Evolutionary conservation across 2,113 vertebrate species (phyloP), one percentile per base, ranked within the genome.

Genomic region (Bagarius yarrelli): DNA sequence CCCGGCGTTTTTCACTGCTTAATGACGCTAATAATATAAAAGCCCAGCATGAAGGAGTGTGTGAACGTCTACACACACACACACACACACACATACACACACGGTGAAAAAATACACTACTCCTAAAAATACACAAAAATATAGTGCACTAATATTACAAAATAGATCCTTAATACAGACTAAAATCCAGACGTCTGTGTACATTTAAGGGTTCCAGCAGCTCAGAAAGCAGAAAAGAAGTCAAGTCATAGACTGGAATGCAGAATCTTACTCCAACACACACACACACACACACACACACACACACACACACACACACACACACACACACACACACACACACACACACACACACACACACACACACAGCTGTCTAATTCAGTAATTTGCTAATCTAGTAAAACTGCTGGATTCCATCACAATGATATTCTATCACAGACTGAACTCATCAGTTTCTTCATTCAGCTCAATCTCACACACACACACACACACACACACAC

Each of bases 141-240:
- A 83, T 80, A 85, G 74, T 78, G 81, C 81, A 82, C 60, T 70
- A 71, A 27, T 64, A 36, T 76, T 75, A 76, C 40, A 81, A 81
- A 81, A 81, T 67, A 75, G 80, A 47, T 66, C 32, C 25, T 66
- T 44, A 81, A 34, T 32, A 36, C 69, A 81, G 57, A 71, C 69
- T 52, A 52, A n/a, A 71, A 64, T 76, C 71, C 52, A 78, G 71
- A 83, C 67, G 74, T 80, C 55, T 64, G 70, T 64, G 30, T 74
- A 55, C 36, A 57, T 59, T 47, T 79, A 80, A 59, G 70, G 16
- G 55, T 76, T 30, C 57, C 23, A 75, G 30, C 44, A 56, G 27
- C 3, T 55, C 80, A 67, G 56, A 52, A 76, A 64, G 70, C 79
- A 80, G 78, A 70, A 79, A 21, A 19, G 74, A 81, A 81, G 9